A percentile compares a stretch with the other conserved stretches of the same genome.
Evolutionary conservation across 2,113 vertebrate genomes (phyloP).

Genomic region (Indri indri): DNA sequence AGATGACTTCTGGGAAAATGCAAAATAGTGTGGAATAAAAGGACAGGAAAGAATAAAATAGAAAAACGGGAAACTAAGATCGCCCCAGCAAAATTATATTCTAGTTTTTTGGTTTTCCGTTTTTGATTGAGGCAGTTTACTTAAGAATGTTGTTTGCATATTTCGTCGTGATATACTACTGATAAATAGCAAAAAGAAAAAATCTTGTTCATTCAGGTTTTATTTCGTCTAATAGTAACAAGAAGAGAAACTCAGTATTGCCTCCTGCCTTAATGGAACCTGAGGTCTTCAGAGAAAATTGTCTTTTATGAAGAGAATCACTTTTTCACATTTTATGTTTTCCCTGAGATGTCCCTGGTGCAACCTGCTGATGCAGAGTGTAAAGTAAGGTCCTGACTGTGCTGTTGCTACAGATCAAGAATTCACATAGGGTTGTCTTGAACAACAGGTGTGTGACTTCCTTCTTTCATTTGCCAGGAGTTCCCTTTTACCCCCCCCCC

Average conservation of each 20-base stretch:
- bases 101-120: neutral
- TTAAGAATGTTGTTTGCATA: constrained; percentile 10
- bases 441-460: neutral
- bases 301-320: neutral
- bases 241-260: neutral
- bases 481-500: neutral
- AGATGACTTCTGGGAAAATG: neutral
- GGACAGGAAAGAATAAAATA: neutral
- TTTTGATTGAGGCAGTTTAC: neutral
- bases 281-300: neutral
- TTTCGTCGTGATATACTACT: neutral
- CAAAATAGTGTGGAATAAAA: neutral
- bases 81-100: neutral
- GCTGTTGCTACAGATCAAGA: neutral
- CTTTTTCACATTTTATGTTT: neutral
- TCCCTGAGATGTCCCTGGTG: neutral
- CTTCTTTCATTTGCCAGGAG: neutral
- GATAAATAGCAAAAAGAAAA: neutral
- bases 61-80: neutral
- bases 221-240: neutral
- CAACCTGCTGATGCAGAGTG: neutral
- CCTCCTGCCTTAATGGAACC: neutral
- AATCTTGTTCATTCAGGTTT: constrained; percentile 10
- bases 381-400: neutral
- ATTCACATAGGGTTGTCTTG: neutral